Percentiles rank a stretch among this genome's conserved stretches.
Evolutionary conservation across 2,797 vertebrate genomes (phyloP).

Genomic region (Halcyon chelicuti): DNA sequence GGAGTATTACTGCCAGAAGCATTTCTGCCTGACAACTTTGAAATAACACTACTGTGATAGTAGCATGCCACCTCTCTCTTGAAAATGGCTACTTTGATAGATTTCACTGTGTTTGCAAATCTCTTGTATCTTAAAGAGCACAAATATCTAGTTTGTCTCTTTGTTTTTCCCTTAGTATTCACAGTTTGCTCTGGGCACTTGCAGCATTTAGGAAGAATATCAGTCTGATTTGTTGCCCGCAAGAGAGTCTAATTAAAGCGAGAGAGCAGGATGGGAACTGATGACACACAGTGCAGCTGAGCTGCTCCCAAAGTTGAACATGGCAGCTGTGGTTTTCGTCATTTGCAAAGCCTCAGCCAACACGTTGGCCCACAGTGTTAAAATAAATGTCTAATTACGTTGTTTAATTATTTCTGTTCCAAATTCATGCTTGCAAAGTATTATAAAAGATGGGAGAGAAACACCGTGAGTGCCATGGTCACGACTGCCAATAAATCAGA

Average conservation of each 20-base stretch:
- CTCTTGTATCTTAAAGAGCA: background rate
- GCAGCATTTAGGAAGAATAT: constrained; percentile 70
- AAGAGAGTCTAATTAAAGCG: constrained; percentile 81
- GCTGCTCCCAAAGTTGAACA: constrained; percentile 75
- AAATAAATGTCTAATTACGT: constrained; percentile 76
- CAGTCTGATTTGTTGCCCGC: constrained; percentile 79
- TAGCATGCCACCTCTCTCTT: background rate
- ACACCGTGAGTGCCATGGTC: background rate
- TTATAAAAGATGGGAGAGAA: constrained; percentile 46
- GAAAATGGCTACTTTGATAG: background rate
- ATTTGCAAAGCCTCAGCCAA: constrained; percentile 73
- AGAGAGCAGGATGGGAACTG: constrained; percentile 73
- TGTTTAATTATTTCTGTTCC: constrained; percentile 73
- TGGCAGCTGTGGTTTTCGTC: constrained; percentile 72
- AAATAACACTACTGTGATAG: background rate
- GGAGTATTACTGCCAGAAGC: background rate
- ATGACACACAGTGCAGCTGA: constrained; percentile 75
- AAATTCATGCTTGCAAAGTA: constrained; percentile 64
- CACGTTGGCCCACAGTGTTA: constrained; percentile 71
- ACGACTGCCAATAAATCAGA: constrained; percentile 9
- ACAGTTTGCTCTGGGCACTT: constrained; percentile 77
- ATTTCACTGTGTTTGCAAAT: constrained; percentile 10
- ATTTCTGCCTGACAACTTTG: background rate
- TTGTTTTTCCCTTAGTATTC: constrained; percentile 71
- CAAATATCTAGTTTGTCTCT: constrained; percentile 70